Evolutionary conservation across 2,113 vertebrate species (phyloP).

Genomic region (Gallinago undulata): DNA sequence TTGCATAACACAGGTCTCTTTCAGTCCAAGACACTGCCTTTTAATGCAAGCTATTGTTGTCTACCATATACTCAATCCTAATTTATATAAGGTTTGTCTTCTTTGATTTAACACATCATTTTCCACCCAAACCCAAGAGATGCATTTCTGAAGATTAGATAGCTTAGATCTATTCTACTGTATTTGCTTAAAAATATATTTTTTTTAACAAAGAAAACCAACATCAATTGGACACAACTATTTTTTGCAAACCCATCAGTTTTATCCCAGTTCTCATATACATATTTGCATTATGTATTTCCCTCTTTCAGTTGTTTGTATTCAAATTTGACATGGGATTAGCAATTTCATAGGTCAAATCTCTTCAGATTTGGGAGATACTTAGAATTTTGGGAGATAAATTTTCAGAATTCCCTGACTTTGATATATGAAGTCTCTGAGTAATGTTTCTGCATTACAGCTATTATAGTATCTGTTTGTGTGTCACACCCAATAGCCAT

Average conservation of each 20-base stretch:
- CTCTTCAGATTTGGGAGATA: neutral
- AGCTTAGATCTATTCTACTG: neutral
- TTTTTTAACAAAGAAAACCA: neutral
- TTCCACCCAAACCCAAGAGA: neutral
- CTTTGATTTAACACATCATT: neutral
- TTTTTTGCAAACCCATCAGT: neutral
- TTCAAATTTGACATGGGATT: neutral
- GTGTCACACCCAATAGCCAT: neutral
- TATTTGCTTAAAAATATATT: neutral
- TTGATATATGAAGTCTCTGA: neutral
- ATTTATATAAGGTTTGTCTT: neutral
- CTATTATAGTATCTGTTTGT: neutral
- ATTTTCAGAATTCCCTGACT: neutral
- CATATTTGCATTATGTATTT: neutral
- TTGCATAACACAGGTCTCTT: neutral
- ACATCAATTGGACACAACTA: fast-evolving
- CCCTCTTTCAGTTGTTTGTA: neutral
- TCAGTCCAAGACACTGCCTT: neutral
- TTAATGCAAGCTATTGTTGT: neutral
- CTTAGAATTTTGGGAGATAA: neutral
- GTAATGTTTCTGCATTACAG: neutral
- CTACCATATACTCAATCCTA: neutral
- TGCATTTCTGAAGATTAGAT: neutral
- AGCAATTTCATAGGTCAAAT: neutral
- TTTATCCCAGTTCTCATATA: neutral